These are phyloP conservation scores for Chiloscyllium plagiosum DNA, from an alignment of 2,113 vertebrate species.

Conservation along the genomic window DNA sequence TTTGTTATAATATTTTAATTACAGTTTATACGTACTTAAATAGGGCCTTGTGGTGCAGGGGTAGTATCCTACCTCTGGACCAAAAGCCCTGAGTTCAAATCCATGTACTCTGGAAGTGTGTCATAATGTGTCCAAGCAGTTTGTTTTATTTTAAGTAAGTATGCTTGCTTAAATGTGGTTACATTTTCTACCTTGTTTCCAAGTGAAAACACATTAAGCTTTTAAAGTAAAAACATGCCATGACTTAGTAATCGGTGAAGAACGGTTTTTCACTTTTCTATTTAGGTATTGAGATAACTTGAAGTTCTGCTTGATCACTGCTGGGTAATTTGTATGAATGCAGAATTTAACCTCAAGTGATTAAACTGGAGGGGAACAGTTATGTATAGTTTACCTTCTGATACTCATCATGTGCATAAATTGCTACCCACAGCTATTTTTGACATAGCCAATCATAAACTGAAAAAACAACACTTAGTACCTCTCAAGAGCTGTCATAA, in stretches of 20 bases:
- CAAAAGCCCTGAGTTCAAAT: too few relatives aligned
- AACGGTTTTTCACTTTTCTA: background rate
- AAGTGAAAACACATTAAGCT: background rate
- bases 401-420: background rate
- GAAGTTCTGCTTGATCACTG: background rate
- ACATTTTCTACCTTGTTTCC: background rate
- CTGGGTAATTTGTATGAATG: background rate
- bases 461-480: background rate
- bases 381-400: background rate
- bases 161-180: background rate
- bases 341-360: background rate
- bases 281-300: conserved; percentile 10
- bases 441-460: background rate
- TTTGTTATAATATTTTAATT: background rate
- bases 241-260: background rate
- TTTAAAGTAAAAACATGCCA: background rate
- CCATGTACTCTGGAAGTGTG: too few relatives aligned
- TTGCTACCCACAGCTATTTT: background rate
- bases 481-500: background rate
- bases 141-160: background rate
- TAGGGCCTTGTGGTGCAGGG: too few relatives aligned
- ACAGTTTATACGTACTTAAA: background rate
- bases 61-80: too few relatives aligned
- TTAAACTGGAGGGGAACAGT: background rate
- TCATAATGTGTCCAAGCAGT: too few relatives aligned